Conservation (phyloP, 2,888 invertebrate species). For the Lasioglossum morio region DNA sequence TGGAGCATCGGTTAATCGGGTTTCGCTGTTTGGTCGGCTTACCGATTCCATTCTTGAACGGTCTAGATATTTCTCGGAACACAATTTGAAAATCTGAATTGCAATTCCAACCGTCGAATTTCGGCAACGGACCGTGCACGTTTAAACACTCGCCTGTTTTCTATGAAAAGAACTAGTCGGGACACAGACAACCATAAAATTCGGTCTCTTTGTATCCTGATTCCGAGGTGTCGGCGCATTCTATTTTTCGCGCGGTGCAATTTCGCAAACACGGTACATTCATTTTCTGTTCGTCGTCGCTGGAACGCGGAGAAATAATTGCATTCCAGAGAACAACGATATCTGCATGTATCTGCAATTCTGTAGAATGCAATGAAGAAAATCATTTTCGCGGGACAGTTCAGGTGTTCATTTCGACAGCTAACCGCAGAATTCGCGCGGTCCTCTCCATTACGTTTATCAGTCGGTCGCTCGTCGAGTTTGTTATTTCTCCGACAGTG, state of each 20-base stretch:
- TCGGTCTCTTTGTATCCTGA: background rate
- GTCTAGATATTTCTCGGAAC: background rate
- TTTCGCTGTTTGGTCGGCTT: background rate
- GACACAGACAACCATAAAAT: background rate
- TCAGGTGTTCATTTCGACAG: background rate
- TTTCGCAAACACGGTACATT: background rate
- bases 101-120: background rate
- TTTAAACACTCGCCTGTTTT: background rate
- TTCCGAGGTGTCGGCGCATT: background rate
- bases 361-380: too few relatives aligned
- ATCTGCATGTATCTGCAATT: too few relatives aligned
- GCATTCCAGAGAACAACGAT: background rate
- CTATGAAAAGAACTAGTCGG: background rate
- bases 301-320: slow-evolving; percentile 21
- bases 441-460: slow-evolving; percentile 68
- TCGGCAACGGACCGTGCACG: too few relatives aligned
- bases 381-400: background rate
- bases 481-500: slow-evolving; percentile 69
- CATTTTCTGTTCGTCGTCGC: background rate
- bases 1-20: slow-evolving; percentile 10
- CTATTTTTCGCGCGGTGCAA: background rate
- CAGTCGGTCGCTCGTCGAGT: slow-evolving; percentile 68
- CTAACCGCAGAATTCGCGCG: slow-evolving; percentile 23
- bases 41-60: background rate
- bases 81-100: background rate